These are phyloP conservation scores for Oasisia sp. DNA, from an alignment of 2,888 invertebrate species.

Conservation along the genomic window DNA sequence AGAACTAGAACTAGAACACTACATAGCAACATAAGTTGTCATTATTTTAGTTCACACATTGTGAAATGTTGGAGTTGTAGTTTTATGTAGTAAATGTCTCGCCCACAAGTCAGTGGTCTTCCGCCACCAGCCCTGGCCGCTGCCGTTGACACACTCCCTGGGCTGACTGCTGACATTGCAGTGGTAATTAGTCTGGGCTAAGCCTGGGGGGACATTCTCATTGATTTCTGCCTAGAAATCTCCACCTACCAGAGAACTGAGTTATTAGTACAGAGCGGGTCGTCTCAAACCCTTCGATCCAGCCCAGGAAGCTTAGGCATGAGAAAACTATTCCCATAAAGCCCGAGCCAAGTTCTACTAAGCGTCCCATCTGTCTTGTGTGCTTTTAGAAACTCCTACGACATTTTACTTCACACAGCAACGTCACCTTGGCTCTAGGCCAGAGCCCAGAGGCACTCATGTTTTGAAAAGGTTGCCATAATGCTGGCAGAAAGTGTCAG, in stretches of 20 bases:
- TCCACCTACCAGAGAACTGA: background rate
- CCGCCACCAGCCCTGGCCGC: background rate
- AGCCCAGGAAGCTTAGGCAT: background rate
- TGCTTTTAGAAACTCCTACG: background rate
- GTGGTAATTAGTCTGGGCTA: conserved; percentile 11
- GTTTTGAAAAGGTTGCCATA: too few relatives aligned
- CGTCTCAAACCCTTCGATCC: background rate
- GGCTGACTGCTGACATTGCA: background rate
- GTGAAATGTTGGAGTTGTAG: too few relatives aligned
- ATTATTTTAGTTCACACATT: too few relatives aligned
- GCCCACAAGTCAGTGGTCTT: background rate
- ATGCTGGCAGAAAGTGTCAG: too few relatives aligned
- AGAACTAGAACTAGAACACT: too few relatives aligned
- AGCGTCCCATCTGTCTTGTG: background rate
- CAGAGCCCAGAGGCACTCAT: too few relatives aligned
- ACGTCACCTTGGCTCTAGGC: too few relatives aligned
- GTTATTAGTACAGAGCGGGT: background rate
- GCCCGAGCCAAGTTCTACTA: background rate
- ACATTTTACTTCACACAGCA: background rate
- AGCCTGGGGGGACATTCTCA: background rate
- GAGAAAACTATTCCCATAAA: background rate
- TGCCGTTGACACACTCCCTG: background rate
- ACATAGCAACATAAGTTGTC: too few relatives aligned
- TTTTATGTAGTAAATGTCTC: too few relatives aligned
- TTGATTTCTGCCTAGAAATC: conserved; percentile 11